A percentile compares a stretch with the other conserved stretches of the same genome.
phyloP scores from a whole-genome alignment of 2,113 vertebrate species.

The Albula glossodonta region DNA sequence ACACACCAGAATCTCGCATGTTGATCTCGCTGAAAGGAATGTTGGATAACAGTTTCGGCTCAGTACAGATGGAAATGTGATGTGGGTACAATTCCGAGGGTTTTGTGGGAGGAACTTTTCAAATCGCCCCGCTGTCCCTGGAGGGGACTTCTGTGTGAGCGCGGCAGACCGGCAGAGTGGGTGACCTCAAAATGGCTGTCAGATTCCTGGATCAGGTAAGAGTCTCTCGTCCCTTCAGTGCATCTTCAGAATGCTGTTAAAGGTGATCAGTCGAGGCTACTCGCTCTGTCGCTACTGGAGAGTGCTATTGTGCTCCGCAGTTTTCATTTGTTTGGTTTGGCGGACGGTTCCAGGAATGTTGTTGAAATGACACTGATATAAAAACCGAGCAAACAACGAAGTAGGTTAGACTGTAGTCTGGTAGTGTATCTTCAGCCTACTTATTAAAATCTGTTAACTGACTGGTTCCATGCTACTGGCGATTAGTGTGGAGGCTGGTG shows the following conservation, averaged over 20 bases:
- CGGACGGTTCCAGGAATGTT: too few species aligned
- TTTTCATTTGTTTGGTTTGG: too few species aligned
- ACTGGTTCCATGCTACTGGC: too few species aligned
- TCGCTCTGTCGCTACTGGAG: neutral
- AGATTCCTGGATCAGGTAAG: constrained; percentile 44
- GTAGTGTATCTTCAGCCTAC: too few species aligned
- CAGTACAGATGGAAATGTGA: neutral
- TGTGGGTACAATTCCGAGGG: neutral
- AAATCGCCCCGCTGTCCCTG: neutral
- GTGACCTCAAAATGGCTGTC: constrained; percentile 41
- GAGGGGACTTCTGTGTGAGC: neutral
- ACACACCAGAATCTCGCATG: neutral
- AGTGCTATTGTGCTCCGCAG: too few species aligned
- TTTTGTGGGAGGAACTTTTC: neutral
- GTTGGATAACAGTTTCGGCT: neutral
- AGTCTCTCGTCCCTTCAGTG: neutral
- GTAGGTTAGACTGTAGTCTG: too few species aligned
- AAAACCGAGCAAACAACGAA: too few species aligned
- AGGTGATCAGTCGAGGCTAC: neutral
- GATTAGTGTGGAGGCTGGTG: too few species aligned
- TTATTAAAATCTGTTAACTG: too few species aligned
- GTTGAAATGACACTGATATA: too few species aligned
- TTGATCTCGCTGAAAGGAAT: neutral
- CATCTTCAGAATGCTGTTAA: neutral
- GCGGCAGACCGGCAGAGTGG: neutral